A percentile compares a stretch with the other conserved stretches of the same genome.
Conservation (phyloP, 2,113 vertebrate species). For the Salminus brasiliensis region DNA sequence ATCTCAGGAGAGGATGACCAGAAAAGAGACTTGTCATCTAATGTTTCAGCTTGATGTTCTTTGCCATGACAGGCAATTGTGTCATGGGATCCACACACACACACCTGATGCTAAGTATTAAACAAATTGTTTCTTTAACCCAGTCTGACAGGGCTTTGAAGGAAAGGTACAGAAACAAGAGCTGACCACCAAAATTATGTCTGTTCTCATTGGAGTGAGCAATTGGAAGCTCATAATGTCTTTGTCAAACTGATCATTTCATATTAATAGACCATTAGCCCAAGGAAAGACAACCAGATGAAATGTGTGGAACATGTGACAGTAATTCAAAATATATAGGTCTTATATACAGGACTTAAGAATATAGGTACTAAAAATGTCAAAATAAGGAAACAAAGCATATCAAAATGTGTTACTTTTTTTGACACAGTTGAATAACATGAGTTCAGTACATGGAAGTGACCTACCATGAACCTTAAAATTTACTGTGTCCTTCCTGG, state of each 20-base stretch:
- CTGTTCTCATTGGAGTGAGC: constrained; percentile 6
- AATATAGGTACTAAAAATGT: neutral
- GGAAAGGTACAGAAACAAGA: constrained; percentile 12
- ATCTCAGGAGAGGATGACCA: neutral
- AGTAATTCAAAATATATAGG: neutral
- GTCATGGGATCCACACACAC: neutral
- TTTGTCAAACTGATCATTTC: constrained; percentile 6
- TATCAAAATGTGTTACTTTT: too few relatives aligned
- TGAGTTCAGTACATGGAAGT: too few relatives aligned
- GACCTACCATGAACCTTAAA: too few relatives aligned
- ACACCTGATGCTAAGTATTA: constrained; percentile 14
- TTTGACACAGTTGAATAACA: too few relatives aligned
- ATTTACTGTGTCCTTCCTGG: too few relatives aligned
- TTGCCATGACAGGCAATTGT: neutral
- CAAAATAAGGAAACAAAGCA: too few relatives aligned
- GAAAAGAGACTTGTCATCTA: neutral
- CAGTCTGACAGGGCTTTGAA: constrained; percentile 23
- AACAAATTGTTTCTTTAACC: constrained; percentile 32
- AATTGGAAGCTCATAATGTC: constrained; percentile 15
- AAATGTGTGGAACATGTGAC: neutral
- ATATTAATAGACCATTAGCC: constrained; percentile 1
- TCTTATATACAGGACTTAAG: neutral
- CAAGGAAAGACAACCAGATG: neutral
- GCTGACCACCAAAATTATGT: constrained; percentile 9
- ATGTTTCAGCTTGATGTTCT: neutral